Evolutionary conservation across 2,888 invertebrate species (phyloP).

Genomic region (Limulus polyphemus): DNA sequence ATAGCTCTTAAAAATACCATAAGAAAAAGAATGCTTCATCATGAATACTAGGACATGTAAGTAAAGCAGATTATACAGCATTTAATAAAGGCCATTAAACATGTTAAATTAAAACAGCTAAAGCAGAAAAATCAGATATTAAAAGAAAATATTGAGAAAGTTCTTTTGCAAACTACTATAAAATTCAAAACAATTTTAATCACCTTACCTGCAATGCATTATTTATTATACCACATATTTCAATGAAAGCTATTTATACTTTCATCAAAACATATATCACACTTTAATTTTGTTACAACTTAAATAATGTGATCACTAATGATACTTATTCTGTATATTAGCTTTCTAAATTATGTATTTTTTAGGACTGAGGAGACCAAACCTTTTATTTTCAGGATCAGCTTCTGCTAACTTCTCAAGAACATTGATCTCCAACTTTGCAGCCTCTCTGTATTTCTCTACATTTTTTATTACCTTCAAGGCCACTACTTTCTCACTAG

Average conservation of each 20-base stretch:
- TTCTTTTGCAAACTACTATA: not conserved
- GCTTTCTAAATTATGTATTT: not conserved
- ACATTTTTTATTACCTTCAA: conserved; percentile 99
- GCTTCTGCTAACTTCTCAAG: conserved; percentile 64
- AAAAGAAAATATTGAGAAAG: not conserved
- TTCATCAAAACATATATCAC: too few relatives aligned
- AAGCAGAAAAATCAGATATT: conserved; percentile 9
- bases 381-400: conserved; percentile 17
- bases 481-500: conserved; percentile 44
- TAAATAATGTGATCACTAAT: too few relatives aligned
- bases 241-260: too few relatives aligned
- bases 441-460: conserved; percentile 98
- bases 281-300: too few relatives aligned
- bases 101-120: not conserved
- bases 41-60: conserved; percentile 25
- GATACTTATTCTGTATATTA: too few relatives aligned
- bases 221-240: not conserved
- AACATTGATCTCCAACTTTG: conserved; percentile 96
- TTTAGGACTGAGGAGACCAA: conserved; percentile 1
- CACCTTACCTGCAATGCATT: too few relatives aligned
- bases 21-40: too few relatives aligned
- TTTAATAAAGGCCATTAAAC: conserved; percentile 29
- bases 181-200: too few relatives aligned
- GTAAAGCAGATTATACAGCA: conserved; percentile 8
- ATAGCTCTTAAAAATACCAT: too few relatives aligned